Base-by-base conservation (phyloP, 2,797 vertebrate species). In the Sardinella longiceps region DNA sequence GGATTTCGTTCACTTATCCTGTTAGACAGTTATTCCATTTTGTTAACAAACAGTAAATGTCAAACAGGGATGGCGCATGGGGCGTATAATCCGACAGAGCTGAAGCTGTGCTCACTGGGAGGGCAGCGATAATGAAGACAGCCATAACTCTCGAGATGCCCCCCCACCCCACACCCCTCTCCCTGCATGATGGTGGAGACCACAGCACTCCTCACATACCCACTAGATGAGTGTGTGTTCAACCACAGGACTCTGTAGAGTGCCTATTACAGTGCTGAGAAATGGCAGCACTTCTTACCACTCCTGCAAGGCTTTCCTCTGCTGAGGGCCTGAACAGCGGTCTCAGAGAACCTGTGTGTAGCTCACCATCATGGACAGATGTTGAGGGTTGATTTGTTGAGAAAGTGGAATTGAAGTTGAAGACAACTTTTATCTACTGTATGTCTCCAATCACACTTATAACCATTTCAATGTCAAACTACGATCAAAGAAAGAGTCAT, bases 71-170 rank as follows among this genome's bases (percentile, higher is more conserved):
- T 5, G 37, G 70, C 0, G 70, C 70, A 43, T 20, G 70, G 70
- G 70, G 37, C 43, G 70, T 43, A 70, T 48, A 48, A 48, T 33
- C 30, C 30, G 53, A 9, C 6, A 51, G 28, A 10, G 84, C 58
- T 43, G 80, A 80, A 37, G 33, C 66, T 80, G 37, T 60, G 45
- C 80, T 58, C 83, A 14, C 25, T 80, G 43, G 43, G 33, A 50
- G 48, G 80, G 18, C 39, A 33, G 23, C 81, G 85, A 77, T 77
- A 77, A 77, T 77, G 70, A 77, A 77, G 70, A 77, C 70, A 77
- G 70, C 70, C 70, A 39, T 37, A 77, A 77, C 33, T 39, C 70
- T 77, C 23, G 20, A 77, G 70, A 23, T 37, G 18, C 70, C 70
- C 70, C 70, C 63, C 37, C 63, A n/a, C n/a, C n/a, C n/a, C n/a